Conservation (phyloP, 1,140 invertebrate genomes). For the Ooceraea biroi region DNA sequence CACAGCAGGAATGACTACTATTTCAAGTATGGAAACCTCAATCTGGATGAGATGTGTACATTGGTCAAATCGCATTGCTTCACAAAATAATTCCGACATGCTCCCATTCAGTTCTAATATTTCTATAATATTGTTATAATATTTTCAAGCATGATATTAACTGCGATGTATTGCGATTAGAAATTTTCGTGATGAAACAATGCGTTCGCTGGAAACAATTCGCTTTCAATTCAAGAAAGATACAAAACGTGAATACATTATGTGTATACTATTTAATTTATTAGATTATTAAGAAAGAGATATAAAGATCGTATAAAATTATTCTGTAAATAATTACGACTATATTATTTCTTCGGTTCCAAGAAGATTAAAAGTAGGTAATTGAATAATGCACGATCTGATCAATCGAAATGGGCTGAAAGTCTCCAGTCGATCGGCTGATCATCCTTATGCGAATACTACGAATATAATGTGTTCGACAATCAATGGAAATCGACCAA, state of each 20-base stretch:
- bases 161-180: neutral
- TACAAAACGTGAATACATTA: too few species aligned
- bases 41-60: constrained; percentile 27
- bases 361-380: too few species aligned
- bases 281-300: too few species aligned
- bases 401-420: constrained; percentile 5
- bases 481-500: constrained; percentile 58
- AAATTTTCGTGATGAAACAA: constrained; percentile 22
- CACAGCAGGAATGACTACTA: constrained; percentile 20
- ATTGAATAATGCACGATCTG: neutral
- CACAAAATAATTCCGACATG: constrained; percentile 23
- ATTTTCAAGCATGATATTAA: constrained; percentile 32
- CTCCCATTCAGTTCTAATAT: constrained; percentile 40
- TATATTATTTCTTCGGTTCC: too few species aligned
- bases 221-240: too few species aligned
- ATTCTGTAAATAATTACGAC: too few species aligned
- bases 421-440: constrained; percentile 43
- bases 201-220: too few species aligned
- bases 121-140: too few species aligned
- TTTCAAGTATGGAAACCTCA: constrained; percentile 43
- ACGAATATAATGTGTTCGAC: constrained; percentile 40
- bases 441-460: constrained; percentile 46
- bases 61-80: constrained; percentile 17
- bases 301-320: too few species aligned
- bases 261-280: too few species aligned